A percentile compares a stretch with the other conserved stretches of the same genome.
Evolutionary conservation across 1,140 invertebrate genomes (phyloP).

Genomic region (Drosophila hydei): DNA sequence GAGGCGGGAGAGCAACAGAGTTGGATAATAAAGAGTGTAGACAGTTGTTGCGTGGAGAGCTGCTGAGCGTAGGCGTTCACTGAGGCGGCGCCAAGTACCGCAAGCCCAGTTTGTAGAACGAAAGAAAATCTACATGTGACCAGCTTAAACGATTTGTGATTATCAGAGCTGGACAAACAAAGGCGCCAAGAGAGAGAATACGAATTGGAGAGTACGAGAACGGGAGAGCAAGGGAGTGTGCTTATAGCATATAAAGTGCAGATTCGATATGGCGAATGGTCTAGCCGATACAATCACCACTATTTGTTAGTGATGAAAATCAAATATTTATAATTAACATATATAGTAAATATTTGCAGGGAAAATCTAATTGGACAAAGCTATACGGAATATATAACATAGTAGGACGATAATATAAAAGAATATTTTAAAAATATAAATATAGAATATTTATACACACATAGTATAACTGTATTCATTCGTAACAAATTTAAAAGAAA

Average conservation of each 20-base stretch:
- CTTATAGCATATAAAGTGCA: neutral
- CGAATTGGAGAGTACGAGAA: neutral
- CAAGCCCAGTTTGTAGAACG: slow-evolving; percentile 54
- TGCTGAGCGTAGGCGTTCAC: slow-evolving; percentile 41
- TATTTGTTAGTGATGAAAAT: neutral
- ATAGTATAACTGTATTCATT: too few species aligned
- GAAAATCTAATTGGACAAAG: too few species aligned
- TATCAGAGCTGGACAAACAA: slow-evolving; percentile 27
- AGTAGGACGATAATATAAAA: too few species aligned
- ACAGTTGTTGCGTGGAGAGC: neutral
- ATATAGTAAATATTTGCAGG: too few species aligned
- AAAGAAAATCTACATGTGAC: slow-evolving; percentile 31
- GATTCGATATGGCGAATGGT: neutral
- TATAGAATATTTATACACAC: too few species aligned
- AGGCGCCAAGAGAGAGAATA: neutral
- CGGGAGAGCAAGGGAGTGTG: neutral
- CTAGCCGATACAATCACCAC: neutral
- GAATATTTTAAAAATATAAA: too few species aligned
- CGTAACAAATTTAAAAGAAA: too few species aligned
- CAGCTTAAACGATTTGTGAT: slow-evolving; percentile 36
- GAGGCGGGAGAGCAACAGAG: slow-evolving; percentile 5
- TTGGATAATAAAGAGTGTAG: neutral
- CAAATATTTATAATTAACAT: too few species aligned
- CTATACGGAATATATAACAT: too few species aligned
- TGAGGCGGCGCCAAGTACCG: slow-evolving; percentile 66